Base-by-base conservation (phyloP, 2,888 invertebrate genomes). In the Arrhopalites spinosus region DNA sequence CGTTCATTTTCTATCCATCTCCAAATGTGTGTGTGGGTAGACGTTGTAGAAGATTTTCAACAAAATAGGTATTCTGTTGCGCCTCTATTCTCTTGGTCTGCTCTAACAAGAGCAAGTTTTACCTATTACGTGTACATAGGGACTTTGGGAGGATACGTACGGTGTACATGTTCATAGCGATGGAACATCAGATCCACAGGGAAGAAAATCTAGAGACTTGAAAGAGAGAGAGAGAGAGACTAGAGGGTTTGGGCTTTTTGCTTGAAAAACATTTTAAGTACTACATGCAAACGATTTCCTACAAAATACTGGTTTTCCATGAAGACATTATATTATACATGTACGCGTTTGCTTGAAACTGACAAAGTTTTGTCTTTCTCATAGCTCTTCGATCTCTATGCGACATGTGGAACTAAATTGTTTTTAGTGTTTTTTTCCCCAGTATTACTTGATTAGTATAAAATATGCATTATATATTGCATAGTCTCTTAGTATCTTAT, bases 1-100 rank as follows among this genome's bases (percentile, higher is more conserved):
- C 72, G 72, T 73, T 76, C 76, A 69, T 74, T 72, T 74, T 63
- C 74, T 70, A 69, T 78, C 70, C 59, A 59, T 59, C 59, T 59
- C 25, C 25, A 59, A 59, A 59, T 59, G 59, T 59, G 59, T 59
- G 25, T n/a, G 25, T 17, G 36, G 3, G 36, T 36, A 11, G 3
- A 11, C 11, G 36, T 36, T 50, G 59, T 2, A 59, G 25, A 59
- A 59, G 59, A 23, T 36, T 36, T 36, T 36, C 50, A 50, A 20
- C 23, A 23, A 23, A 23, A 59, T 50, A 59, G 59, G 59, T 59
- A 59, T 59, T 59, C 59, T 59, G 59, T 59, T 59, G 17, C 59
- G 20, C 59, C 36, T 36, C 36, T 11, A 36, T 36, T 11, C 36
- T 36, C 36, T 50, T 3, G 2, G 59, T 59, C 59, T 59, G 59